phyloP scores from a whole-genome alignment of 2,113 vertebrate genomes.

The Vireo altiloquus region DNA sequence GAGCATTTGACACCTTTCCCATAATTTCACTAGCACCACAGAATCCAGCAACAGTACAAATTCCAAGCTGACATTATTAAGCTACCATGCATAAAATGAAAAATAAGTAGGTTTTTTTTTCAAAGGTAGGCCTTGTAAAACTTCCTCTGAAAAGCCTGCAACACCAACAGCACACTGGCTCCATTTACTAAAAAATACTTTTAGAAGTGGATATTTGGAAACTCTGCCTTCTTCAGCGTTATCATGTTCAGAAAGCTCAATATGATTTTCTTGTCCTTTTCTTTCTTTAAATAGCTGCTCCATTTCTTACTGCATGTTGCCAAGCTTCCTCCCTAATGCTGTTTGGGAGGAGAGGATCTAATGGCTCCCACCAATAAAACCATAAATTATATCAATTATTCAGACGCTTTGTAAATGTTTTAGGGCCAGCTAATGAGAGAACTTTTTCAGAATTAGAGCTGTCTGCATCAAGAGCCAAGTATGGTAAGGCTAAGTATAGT shows the following conservation, averaged over 20 bases:
- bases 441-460: slow-evolving; percentile 22
- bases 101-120: not conserved
- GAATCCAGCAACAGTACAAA: not conserved
- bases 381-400: slow-evolving; percentile 48
- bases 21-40: not conserved
- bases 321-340: not conserved
- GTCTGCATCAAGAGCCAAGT: not conserved
- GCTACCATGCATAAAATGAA: not conserved
- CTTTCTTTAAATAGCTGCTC: slow-evolving; percentile 42
- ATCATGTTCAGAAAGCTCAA: not conserved
- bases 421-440: slow-evolving; percentile 39
- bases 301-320: not conserved
- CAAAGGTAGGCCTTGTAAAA: not conserved
- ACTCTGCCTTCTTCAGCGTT: not conserved
- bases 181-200: not conserved
- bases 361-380: slow-evolving; percentile 19
- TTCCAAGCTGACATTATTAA: not conserved
- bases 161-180: rapidly evolving
- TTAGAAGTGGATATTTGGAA: not conserved
- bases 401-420: slow-evolving; percentile 58
- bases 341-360: not conserved
- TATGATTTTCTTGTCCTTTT: not conserved
- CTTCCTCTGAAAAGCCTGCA: not conserved
- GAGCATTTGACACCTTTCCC: not conserved
- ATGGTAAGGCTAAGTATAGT: not conserved